Conservation (phyloP, 2,888 invertebrate species). For the Drosophila histrio region DNA sequence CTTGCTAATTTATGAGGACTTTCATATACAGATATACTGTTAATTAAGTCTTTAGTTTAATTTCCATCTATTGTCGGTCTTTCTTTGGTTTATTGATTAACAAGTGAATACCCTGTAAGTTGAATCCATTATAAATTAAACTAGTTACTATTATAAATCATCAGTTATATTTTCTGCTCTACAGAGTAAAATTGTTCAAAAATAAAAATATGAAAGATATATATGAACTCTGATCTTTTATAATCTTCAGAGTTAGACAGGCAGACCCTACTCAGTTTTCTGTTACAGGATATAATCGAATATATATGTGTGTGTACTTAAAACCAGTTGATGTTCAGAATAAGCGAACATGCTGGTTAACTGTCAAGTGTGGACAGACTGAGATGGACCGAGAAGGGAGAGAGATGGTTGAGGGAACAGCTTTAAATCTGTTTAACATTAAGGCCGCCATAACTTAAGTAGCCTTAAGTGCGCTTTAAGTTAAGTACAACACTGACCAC, state of each 20-base stretch:
- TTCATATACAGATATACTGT: background rate
- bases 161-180: too few species aligned
- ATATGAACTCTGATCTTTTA: too few species aligned
- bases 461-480: slow-evolving; percentile 21
- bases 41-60: background rate
- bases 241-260: too few species aligned
- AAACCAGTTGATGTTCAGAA: slow-evolving; percentile 11
- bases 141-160: too few species aligned
- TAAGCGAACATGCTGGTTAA: slow-evolving; percentile 6
- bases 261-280: background rate
- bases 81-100: too few species aligned
- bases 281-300: background rate
- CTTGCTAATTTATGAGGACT: background rate
- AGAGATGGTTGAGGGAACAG: background rate
- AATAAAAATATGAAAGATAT: too few species aligned
- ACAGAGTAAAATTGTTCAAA: too few species aligned
- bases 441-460: slow-evolving; percentile 30
- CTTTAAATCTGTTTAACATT: slow-evolving; percentile 8
- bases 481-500: background rate
- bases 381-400: too few species aligned
- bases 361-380: background rate
- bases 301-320: background rate
- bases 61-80: background rate
- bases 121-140: too few species aligned
- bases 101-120: background rate